Percentiles rank a stretch among this genome's conserved stretches.
phyloP scores from a whole-genome alignment of 2,888 invertebrate genomes.

The Ectemnius cavifrons region DNA sequence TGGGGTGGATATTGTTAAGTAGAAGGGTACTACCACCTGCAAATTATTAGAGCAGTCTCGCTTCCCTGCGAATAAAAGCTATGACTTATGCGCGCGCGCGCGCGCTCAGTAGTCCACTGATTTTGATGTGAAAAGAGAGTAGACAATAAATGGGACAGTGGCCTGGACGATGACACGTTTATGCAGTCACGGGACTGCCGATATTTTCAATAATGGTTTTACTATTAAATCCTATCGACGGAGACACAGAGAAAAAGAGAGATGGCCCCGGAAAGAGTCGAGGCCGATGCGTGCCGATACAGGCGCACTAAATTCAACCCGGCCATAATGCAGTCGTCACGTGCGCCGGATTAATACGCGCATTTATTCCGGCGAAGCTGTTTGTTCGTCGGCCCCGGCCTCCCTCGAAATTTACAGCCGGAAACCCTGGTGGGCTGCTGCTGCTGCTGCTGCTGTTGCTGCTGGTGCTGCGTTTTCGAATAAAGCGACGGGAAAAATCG shows the following conservation, averaged over 20 bases:
- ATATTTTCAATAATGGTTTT: slow-evolving; percentile 38
- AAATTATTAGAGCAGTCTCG: neutral
- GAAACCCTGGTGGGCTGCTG: slow-evolving; percentile 8
- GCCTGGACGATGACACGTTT: slow-evolving; percentile 23
- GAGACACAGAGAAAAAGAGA: too few species aligned
- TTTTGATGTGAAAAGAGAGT: too few species aligned
- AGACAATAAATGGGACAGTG: neutral
- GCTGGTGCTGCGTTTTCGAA: slow-evolving; percentile 38
- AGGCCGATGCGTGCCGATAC: slow-evolving; percentile 5
- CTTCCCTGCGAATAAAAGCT: too few species aligned
- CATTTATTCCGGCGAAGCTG: slow-evolving; percentile 50
- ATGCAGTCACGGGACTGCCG: slow-evolving; percentile 13
- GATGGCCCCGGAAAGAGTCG: too few species aligned
- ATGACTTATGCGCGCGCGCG: too few species aligned
- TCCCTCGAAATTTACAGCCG: slow-evolving; percentile 47
- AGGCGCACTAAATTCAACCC: slow-evolving; percentile 38
- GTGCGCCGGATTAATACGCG: slow-evolving; percentile 52
- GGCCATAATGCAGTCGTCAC: slow-evolving; percentile 53
- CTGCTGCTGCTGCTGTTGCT: slow-evolving; percentile 16
- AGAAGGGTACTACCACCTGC: neutral
- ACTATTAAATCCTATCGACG: slow-evolving; percentile 34
- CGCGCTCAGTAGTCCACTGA: too few species aligned
- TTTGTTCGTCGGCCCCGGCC: slow-evolving; percentile 40
- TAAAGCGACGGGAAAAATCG: slow-evolving; percentile 47
- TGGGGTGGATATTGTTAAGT: neutral